These are phyloP conservation scores for Sebastes schlegelii DNA, from an alignment of 2,113 vertebrate genomes.

Conservation along the genomic window DNA sequence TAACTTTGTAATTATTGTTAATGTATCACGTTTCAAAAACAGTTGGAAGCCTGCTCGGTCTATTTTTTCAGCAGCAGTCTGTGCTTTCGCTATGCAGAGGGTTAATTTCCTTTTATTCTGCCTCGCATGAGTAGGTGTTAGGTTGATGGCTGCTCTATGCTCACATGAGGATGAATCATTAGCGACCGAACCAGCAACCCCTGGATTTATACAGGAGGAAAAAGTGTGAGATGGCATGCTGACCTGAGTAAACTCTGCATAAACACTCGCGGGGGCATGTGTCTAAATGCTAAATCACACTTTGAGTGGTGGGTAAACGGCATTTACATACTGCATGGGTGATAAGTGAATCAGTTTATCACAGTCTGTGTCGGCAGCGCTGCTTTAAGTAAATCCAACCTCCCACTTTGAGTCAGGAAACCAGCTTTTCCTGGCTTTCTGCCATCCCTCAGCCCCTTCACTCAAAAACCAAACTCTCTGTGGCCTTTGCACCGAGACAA, in stretches of 20 bases:
- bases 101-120: constrained; percentile 21
- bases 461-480: constrained; percentile 37
- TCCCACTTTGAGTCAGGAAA: constrained; percentile 8
- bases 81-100: not conserved
- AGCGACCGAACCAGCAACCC: not conserved
- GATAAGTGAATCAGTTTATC: constrained; percentile 33
- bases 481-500: constrained; percentile 56
- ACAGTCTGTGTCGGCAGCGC: constrained; percentile 2
- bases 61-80: not conserved
- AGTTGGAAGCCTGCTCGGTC: not conserved
- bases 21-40: not conserved
- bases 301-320: constrained; percentile 32
- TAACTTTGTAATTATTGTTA: not conserved
- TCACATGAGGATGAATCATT: constrained; percentile 14
- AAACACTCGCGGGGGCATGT: not conserved
- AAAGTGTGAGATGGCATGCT: not conserved
- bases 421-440: constrained; percentile 31
- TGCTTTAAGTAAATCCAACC: constrained; percentile 30
- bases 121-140: constrained; percentile 1
- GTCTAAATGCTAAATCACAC: constrained; percentile 41
- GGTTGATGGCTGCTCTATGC: constrained; percentile 10
- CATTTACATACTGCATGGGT: constrained; percentile 27
- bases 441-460: constrained; percentile 33
- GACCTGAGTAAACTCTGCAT: constrained; percentile 33
- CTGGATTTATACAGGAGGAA: constrained; percentile 13